Conservation (phyloP, 2,113 vertebrate species). For the Mustela lutreola region DNA sequence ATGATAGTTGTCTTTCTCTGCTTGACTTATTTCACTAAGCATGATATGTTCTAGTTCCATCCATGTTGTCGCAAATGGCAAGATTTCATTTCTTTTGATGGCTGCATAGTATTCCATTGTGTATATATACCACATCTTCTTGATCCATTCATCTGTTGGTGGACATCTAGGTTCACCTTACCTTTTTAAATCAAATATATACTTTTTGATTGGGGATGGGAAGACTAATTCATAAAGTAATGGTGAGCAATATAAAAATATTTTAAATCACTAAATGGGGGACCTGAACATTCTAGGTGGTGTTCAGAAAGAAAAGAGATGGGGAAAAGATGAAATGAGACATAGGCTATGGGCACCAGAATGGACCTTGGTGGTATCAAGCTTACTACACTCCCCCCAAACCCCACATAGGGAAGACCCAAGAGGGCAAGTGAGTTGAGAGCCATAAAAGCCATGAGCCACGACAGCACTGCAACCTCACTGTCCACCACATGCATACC, state of each 20-base stretch:
- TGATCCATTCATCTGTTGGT: too few species aligned
- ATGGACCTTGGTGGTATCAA: neutral
- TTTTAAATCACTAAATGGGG: neutral
- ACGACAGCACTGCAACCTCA: neutral
- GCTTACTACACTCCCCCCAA: too few species aligned
- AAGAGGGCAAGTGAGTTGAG: neutral
- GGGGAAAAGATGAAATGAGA: neutral
- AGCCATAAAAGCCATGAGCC: neutral
- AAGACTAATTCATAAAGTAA: neutral
- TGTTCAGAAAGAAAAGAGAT: neutral
- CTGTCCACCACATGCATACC: fast-evolving
- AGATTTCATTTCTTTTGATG: too few species aligned
- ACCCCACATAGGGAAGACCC: neutral
- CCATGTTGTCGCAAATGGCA: too few species aligned
- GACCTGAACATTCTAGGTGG: neutral
- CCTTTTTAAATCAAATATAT: neutral
- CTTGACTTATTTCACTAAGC: too few species aligned
- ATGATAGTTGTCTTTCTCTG: too few species aligned
- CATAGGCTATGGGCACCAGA: neutral
- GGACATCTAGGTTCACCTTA: neutral
- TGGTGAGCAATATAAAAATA: neutral
- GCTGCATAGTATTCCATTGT: too few species aligned
- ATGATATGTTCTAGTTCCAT: too few species aligned
- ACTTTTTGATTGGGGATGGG: neutral
- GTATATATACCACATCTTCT: too few species aligned